Conservation (phyloP, 2,113 vertebrate genomes). For the Progne subis region DNA sequence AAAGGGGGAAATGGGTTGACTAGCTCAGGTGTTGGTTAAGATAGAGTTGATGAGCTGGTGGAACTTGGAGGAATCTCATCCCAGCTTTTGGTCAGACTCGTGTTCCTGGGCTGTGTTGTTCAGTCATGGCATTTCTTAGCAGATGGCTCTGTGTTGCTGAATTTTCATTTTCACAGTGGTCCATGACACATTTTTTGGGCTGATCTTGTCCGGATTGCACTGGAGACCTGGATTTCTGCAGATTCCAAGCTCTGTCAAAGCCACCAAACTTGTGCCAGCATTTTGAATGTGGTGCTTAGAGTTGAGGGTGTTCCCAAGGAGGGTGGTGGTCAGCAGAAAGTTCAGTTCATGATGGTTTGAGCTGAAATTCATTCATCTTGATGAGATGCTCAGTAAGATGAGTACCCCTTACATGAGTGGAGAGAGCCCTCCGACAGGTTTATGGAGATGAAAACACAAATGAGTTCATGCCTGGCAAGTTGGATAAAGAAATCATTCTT, state of each 20-base stretch:
- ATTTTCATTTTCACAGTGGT: neutral
- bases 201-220: rapidly evolving
- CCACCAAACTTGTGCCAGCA: neutral
- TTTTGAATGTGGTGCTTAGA: neutral
- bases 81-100: neutral
- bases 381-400: neutral
- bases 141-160: neutral
- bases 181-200: neutral
- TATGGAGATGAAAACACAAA: neutral
- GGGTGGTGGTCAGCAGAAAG: neutral
- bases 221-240: neutral
- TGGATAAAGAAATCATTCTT: neutral
- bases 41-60: neutral
- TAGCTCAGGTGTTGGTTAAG: neutral
- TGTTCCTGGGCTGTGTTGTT: rapidly evolving
- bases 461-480: neutral
- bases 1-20: neutral
- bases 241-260: neutral
- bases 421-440: neutral
- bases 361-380: neutral
- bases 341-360: neutral
- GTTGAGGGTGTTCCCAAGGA: neutral
- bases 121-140: neutral
- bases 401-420: neutral
- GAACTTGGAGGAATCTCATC: neutral